Base-by-base conservation (phyloP, 2,888 invertebrate genomes). In the Zygothrica quintamaculata region DNA sequence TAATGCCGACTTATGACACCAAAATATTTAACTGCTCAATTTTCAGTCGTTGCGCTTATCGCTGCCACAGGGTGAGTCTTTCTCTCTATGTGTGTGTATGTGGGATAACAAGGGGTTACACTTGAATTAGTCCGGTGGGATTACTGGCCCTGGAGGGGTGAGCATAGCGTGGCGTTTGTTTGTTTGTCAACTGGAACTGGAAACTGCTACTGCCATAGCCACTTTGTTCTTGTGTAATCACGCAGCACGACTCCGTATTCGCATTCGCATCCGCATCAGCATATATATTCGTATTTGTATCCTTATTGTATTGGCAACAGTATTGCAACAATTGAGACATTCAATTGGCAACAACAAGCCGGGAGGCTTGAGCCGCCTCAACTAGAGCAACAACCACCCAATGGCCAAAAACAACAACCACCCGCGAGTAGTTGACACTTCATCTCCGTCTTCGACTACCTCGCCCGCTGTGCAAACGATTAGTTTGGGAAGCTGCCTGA, bases 1-100 rank as follows among this genome's bases (percentile, higher is more conserved):
- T 81, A 89, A 88, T 84, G 81, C 74, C 89, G 87, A 88, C 90
- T 90, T 90, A 84, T 90, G 88, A 89, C 90, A 90, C 90, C 88
- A 82, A 88, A 89, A 88, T 88, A 77, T 88, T 88, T 88, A 89
- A 89, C 88, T 88, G 89, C 86, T 87, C 85, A 88, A 88, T 89
- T 89, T 88, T 81, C 75, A 66, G 73, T 65, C 76, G 68, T 72
- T 68, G 77, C 66, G 77, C 71, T 66, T 76, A 65, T 39, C 47
- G 26, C 40, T 40, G 67, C 18, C 33, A 48, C 44, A 9, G 15
- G 31, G 5, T 1, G 22, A 8, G 40, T 29, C 43, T 12, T 34
- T 26, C 34, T n/a, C 36, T 48, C n/a, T 42, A 65, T 25, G 18
- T 25, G 25, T 50, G 44, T 34, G 26, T 22, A 36, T 60, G 56